Evolutionary conservation across 2,797 vertebrate genomes (phyloP).

Genomic region (Gambusia yucatana): DNA sequence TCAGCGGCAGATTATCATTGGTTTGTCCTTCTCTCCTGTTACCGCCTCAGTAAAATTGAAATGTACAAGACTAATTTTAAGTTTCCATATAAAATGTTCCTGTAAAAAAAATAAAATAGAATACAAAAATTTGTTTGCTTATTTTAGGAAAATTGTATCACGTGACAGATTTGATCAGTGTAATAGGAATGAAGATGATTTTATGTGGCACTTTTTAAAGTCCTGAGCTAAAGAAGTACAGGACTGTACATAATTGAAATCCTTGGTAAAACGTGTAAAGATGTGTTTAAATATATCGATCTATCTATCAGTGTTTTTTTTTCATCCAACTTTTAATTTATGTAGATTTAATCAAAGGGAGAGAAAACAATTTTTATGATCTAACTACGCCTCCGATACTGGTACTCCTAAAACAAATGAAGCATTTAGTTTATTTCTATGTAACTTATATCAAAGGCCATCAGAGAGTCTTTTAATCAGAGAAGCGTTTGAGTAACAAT

Average conservation of each 20-base stretch:
- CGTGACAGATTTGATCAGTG: background rate
- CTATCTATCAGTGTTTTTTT: background rate
- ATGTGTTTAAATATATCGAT: background rate
- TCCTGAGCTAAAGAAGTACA: background rate
- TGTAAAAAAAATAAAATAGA: background rate
- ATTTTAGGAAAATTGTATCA: background rate
- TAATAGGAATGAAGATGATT: background rate
- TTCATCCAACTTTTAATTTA: background rate
- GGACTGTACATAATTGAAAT: background rate
- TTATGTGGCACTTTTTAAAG: background rate
- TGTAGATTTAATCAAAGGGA: background rate
- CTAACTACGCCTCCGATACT: background rate
- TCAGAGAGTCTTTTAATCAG: background rate
- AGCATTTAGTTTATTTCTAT: background rate
- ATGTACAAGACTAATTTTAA: background rate
- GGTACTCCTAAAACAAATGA: background rate
- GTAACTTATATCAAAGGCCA: background rate
- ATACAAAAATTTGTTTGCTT: background rate
- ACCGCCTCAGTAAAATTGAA: background rate
- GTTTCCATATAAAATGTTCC: background rate
- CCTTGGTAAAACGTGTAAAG: background rate
- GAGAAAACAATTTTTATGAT: background rate
- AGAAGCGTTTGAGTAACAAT: background rate
- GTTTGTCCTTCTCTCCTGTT: conserved; percentile 66
- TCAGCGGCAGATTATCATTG: conserved; percentile 91